Conservation (phyloP, 2,797 vertebrate species). For the Ispidina lecontei region DNA sequence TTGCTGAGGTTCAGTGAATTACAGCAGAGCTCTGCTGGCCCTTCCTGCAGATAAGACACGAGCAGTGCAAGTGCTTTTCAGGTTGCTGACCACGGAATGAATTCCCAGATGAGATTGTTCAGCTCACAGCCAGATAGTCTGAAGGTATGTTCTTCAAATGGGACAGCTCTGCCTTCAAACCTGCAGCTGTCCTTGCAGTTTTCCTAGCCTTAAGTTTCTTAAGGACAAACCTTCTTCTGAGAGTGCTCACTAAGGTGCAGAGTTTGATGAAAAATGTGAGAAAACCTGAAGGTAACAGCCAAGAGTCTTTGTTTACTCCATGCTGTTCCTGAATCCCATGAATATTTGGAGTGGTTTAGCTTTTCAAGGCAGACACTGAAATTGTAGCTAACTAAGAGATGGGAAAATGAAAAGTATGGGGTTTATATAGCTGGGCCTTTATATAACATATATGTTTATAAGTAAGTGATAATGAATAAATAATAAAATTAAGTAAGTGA, state of each 20-base stretch:
- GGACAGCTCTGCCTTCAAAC: neutral
- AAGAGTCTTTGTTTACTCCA: neutral
- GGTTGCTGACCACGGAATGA: conserved; percentile 16
- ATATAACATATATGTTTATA: neutral
- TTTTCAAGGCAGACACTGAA: neutral
- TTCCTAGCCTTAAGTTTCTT: neutral
- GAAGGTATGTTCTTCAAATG: conserved; percentile 10
- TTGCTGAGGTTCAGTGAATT: neutral
- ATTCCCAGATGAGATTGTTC: conserved; percentile 39
- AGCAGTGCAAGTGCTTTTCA: neutral
- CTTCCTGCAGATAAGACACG: conserved; percentile 8
- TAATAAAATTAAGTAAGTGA: too few species aligned
- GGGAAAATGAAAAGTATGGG: neutral
- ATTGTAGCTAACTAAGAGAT: neutral
- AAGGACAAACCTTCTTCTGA: neutral
- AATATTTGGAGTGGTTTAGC: neutral
- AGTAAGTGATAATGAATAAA: neutral
- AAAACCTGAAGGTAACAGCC: neutral
- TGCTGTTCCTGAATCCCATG: neutral
- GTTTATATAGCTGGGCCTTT: neutral
- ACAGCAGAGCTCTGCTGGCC: conserved; percentile 10
- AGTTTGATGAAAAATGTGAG: neutral
- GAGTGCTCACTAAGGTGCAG: neutral
- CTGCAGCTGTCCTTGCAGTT: neutral
- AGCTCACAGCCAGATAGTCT: conserved; percentile 3